phyloP scores from a whole-genome alignment of 2,113 vertebrate genomes.

The Chaenocephalus aceratus region DNA sequence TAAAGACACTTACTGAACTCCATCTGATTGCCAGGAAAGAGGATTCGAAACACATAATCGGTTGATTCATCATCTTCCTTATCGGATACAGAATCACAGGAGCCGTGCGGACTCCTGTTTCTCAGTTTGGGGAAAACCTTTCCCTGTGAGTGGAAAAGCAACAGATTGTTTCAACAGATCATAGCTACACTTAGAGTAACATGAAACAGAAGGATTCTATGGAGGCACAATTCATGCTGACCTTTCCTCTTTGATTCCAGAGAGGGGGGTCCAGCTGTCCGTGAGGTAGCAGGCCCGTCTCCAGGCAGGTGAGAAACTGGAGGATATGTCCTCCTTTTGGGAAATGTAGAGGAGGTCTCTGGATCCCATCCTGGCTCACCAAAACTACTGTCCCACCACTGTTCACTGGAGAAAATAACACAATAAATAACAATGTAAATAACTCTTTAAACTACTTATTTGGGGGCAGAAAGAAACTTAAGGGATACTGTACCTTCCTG shows the following conservation, averaged over 20 bases:
- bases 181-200: background rate
- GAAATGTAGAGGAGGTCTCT: conserved; percentile 94
- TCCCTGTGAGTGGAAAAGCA: conserved; percentile 81
- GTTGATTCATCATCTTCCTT: conserved; percentile 98
- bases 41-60: conserved; percentile 96
- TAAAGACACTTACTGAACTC: conserved; percentile 90
- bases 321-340: conserved; percentile 96
- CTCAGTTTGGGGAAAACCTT: conserved; percentile 97
- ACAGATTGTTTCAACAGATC: background rate
- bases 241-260: conserved; percentile 98
- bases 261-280: conserved; percentile 97
- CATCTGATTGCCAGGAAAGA: conserved; percentile 91
- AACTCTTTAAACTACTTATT: background rate
- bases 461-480: background rate
- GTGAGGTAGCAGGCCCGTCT: conserved; percentile 95
- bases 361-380: conserved; percentile 98
- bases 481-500: conserved; percentile 89
- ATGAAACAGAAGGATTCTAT: background rate
- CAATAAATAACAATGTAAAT: background rate
- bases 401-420: conserved; percentile 85
- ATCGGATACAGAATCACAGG: conserved; percentile 92
- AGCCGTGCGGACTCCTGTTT: conserved; percentile 92
- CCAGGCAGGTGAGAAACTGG: conserved; percentile 97
- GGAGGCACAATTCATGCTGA: conserved; percentile 63
- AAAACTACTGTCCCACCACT: conserved; percentile 96